phyloP scores from a whole-genome alignment of 2,888 invertebrate species.

The Ochropacha duplaris region DNA sequence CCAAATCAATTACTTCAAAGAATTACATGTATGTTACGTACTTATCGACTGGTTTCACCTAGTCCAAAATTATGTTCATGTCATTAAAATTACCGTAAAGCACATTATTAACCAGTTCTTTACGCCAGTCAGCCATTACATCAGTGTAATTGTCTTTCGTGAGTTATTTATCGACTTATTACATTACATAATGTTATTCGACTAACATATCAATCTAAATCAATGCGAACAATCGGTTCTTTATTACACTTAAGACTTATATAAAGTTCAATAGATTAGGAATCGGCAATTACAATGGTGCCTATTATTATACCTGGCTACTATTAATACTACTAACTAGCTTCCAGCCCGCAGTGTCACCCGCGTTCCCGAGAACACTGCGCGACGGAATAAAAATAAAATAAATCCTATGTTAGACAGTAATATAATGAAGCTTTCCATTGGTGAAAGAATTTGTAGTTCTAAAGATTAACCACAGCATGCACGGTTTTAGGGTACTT shows the following conservation, averaged over 20 bases:
- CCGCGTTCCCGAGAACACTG: too few relatives aligned
- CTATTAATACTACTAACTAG: too few relatives aligned
- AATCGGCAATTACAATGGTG: not conserved
- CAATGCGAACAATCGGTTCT: not conserved
- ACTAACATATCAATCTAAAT: constrained; percentile 20
- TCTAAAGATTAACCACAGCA: too few relatives aligned
- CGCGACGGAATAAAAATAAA: too few relatives aligned
- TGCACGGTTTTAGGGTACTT: too few relatives aligned
- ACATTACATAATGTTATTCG: constrained; percentile 20
- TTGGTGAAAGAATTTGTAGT: too few relatives aligned
- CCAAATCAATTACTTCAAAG: not conserved
- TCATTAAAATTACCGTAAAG: not conserved
- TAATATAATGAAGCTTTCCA: too few relatives aligned
- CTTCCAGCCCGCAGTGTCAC: too few relatives aligned
- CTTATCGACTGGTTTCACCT: not conserved
- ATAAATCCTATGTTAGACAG: too few relatives aligned
- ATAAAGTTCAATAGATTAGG: not conserved
- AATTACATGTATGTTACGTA: not conserved
- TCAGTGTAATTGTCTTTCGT: constrained; percentile 23
- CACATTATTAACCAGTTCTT: not conserved
- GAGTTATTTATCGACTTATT: constrained; percentile 28
- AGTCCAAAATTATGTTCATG: not conserved
- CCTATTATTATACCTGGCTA: too few relatives aligned
- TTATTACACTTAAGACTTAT: not conserved
- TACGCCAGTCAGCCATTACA: constrained; percentile 10